phyloP scores from a whole-genome alignment of 2,888 invertebrate genomes.

The Elegia similella region DNA sequence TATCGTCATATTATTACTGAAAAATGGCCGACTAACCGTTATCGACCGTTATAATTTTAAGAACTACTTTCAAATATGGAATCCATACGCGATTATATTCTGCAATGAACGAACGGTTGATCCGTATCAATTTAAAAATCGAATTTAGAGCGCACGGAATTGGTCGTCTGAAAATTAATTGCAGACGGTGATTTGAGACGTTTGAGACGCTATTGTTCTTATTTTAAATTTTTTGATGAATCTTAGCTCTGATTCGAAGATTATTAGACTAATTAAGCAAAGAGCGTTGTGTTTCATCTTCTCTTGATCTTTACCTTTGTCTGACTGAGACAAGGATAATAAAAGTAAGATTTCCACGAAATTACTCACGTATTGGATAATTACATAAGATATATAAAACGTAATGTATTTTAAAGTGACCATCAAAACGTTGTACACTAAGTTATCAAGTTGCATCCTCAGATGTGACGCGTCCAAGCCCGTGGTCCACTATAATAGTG shows the following conservation, averaged over 20 bases:
- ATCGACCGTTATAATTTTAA: constrained; percentile 42
- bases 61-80: constrained; percentile 47
- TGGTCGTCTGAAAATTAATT: constrained; percentile 8
- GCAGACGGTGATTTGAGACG: not conserved
- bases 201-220: not conserved
- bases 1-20: constrained; percentile 41
- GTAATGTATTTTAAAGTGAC: too few relatives aligned
- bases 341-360: too few relatives aligned
- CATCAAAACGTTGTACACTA: too few relatives aligned
- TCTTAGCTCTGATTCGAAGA: not conserved
- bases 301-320: too few relatives aligned
- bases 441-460: too few relatives aligned
- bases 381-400: too few relatives aligned
- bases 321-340: too few relatives aligned
- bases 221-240: not conserved
- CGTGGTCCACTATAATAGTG: too few relatives aligned
- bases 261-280: too few relatives aligned
- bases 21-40: constrained; percentile 41
- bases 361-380: too few relatives aligned
- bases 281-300: too few relatives aligned
- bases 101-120: constrained; percentile 33
- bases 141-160: constrained; percentile 26
- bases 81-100: constrained; percentile 42
- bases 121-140: constrained; percentile 24
- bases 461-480: too few relatives aligned